Conservation (phyloP, 2,113 vertebrate species). For the Cryptotis parvus region DNA sequence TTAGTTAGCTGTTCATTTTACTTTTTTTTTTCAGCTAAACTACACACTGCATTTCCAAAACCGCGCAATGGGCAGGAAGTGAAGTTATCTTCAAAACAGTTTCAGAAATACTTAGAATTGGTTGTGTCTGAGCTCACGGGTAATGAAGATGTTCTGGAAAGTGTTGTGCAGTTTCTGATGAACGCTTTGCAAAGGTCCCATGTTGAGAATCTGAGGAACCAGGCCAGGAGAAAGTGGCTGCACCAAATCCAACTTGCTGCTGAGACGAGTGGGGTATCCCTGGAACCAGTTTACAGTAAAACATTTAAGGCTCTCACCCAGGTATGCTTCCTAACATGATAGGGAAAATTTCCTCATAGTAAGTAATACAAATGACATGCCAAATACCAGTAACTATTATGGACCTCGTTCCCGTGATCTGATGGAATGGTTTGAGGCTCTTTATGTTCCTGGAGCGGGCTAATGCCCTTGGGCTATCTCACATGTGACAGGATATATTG, state of each 20-base stretch:
- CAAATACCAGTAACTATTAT: no score
- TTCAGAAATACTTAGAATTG: constrained; percentile 86
- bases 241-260: constrained; percentile 83
- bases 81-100: constrained; percentile 83
- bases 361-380: neutral
- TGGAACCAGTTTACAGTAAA: constrained; percentile 84
- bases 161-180: constrained; percentile 86
- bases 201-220: constrained; percentile 61
- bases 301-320: constrained; percentile 85
- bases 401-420: no score
- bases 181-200: constrained; percentile 65
- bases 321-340: constrained; percentile 74
- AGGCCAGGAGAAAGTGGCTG: constrained; percentile 86
- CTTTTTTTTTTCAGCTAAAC: constrained; percentile 77
- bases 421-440: no score
- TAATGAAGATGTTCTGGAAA: constrained; percentile 80
- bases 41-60: constrained; percentile 66
- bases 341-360: neutral
- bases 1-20: constrained; percentile 55
- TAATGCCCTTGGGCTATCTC: no score
- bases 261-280: constrained; percentile 75
- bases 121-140: constrained; percentile 82
- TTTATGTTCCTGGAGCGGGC: no score
- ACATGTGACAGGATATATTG: no score
- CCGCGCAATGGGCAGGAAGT: constrained; percentile 74